phyloP scores from a whole-genome alignment of 2,113 vertebrate genomes.

The Leuciscus idus region DNA sequence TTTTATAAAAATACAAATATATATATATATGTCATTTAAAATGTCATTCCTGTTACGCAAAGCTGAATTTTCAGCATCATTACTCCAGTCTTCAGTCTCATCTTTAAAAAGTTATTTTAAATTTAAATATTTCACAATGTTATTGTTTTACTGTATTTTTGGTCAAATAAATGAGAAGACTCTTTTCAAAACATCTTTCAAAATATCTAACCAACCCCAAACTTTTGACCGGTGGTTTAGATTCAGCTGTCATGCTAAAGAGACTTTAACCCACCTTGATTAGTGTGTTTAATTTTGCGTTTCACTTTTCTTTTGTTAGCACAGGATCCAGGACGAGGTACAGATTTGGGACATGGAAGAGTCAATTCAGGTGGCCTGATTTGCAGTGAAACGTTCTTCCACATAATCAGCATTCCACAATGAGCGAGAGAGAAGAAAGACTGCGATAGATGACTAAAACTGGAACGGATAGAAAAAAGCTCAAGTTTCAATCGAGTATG shows the following conservation, averaged over 20 bases:
- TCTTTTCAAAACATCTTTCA: no score
- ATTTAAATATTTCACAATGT: no score
- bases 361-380: slow-evolving; percentile 27
- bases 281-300: slow-evolving; percentile 32
- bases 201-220: no score
- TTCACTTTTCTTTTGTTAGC: background rate
- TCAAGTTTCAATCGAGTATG: background rate
- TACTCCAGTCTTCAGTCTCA: no score
- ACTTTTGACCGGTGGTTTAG: no score
- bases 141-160: no score
- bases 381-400: slow-evolving; percentile 52
- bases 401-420: slow-evolving; percentile 80
- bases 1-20: no score
- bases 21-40: no score
- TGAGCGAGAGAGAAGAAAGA: slow-evolving; percentile 83
- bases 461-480: slow-evolving; percentile 58
- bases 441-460: slow-evolving; percentile 82
- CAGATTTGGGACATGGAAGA: slow-evolving; percentile 19
- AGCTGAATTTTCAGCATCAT: no score
- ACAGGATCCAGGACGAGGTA: background rate
- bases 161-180: no score
- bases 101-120: no score
- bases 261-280: slow-evolving; percentile 47
- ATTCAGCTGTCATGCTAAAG: background rate
- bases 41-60: no score